A percentile compares a stretch with the other conserved stretches of the same genome.
Conservation (phyloP, 2,888 invertebrate genomes). For the Liposcelis brunnea region DNA sequence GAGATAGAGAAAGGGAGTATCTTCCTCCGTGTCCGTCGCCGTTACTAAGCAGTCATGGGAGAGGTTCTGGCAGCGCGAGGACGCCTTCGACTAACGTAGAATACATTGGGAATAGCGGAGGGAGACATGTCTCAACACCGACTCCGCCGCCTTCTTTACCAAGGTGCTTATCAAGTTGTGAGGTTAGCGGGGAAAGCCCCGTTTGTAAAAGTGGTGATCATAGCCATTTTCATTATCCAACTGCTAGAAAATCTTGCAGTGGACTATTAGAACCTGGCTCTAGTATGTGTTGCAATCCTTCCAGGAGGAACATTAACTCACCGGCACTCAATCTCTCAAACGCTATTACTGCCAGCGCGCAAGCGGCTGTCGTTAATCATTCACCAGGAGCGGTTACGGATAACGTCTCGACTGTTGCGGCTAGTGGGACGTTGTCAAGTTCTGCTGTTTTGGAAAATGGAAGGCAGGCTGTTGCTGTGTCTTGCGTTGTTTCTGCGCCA, state of each 20-base stretch:
- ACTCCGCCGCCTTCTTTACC: constrained; percentile 15
- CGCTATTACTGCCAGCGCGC: too few relatives aligned
- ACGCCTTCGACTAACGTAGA: constrained; percentile 26
- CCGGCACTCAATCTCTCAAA: not conserved
- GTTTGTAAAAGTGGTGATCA: not conserved
- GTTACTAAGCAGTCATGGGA: constrained; percentile 19
- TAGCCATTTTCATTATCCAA: not conserved
- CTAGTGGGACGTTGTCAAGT: too few relatives aligned
- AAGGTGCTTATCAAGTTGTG: constrained; percentile 15
- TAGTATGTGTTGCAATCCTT: not conserved
- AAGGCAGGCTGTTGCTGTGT: constrained; percentile 1
- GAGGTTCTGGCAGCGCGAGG: not conserved
- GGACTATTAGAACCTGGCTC: not conserved
- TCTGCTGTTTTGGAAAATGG: not conserved
- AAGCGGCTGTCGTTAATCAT: too few relatives aligned
- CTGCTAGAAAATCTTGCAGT: not conserved
- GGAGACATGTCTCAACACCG: constrained; percentile 32
- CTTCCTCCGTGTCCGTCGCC: constrained; percentile 22
- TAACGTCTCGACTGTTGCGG: constrained; percentile 3
- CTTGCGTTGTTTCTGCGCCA: constrained; percentile 1
- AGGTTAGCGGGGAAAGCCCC: not conserved
- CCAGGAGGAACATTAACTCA: not conserved
- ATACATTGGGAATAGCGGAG: constrained; percentile 45
- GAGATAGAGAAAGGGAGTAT: not conserved
- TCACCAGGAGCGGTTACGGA: not conserved